These are phyloP conservation scores for Anthophora plumipes DNA, from an alignment of 2,888 invertebrate genomes.

Conservation along the genomic window DNA sequence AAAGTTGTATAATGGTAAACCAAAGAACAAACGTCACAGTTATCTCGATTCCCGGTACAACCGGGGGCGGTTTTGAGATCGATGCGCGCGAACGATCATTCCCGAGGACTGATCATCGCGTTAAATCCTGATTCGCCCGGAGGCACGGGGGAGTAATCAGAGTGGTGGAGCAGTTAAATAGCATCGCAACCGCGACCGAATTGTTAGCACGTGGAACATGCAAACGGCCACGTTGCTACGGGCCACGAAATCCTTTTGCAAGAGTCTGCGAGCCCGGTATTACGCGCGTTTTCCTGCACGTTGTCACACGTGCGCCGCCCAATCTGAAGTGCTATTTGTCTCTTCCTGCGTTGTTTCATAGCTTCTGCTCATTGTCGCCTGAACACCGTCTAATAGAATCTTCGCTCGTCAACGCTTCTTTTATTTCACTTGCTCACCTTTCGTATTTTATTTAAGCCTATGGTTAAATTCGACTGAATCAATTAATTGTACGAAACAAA, in stretches of 20 bases:
- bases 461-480: not conserved
- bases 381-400: constrained; percentile 30
- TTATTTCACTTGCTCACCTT: not conserved
- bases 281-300: constrained; percentile 69
- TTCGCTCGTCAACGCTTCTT: not conserved
- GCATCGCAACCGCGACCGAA: constrained; percentile 82
- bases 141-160: constrained; percentile 79
- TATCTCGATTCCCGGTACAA: constrained; percentile 60
- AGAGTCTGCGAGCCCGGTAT: constrained; percentile 70
- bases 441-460: not conserved
- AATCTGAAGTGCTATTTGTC: constrained; percentile 55
- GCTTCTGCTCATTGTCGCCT: constrained; percentile 23
- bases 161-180: constrained; percentile 81
- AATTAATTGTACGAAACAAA: too few relatives aligned
- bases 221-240: constrained; percentile 72
- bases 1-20: constrained; percentile 61
- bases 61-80: constrained; percentile 71
- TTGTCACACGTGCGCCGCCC: constrained; percentile 50
- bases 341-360: constrained; percentile 37
- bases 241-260: constrained; percentile 73
- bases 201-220: constrained; percentile 81
- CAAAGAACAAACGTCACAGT: constrained; percentile 63
- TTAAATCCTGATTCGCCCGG: constrained; percentile 75
- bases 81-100: constrained; percentile 72
- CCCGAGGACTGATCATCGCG: constrained; percentile 74